phyloP scores from a whole-genome alignment of 2,888 invertebrate species.

The Himalopsyche tibetana region DNA sequence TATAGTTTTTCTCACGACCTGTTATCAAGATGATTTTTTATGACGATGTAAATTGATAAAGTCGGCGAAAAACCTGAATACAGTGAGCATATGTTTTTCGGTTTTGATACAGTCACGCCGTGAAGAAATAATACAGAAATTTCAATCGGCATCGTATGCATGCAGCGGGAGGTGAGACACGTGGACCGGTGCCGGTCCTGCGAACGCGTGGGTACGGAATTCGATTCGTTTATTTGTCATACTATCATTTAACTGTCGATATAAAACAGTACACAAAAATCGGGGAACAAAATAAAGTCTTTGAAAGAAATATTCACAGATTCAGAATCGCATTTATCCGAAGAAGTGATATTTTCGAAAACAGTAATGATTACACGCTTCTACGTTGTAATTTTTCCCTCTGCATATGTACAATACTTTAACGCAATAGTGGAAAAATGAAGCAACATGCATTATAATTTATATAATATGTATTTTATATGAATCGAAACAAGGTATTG shows the following conservation, averaged over 20 bases:
- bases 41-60: not conserved
- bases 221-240: conserved; percentile 8
- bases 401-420: too few relatives aligned
- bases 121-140: not conserved
- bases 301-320: too few relatives aligned
- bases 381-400: too few relatives aligned
- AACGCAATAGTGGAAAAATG: too few relatives aligned
- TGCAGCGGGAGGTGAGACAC: conserved; percentile 10
- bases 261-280: not conserved
- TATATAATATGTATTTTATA: too few relatives aligned
- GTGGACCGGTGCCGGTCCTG: not conserved
- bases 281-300: too few relatives aligned
- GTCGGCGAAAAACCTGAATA: not conserved
- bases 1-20: not conserved
- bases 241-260: conserved; percentile 5
- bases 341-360: too few relatives aligned
- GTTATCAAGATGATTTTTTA: not conserved
- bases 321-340: too few relatives aligned
- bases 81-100: not conserved
- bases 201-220: not conserved
- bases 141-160: not conserved
- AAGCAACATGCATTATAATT: too few relatives aligned
- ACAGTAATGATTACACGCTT: too few relatives aligned
- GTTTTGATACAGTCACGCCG: conserved; percentile 1
- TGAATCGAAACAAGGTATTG: too few relatives aligned